Evolutionary conservation across 2,113 vertebrate genomes (phyloP), one percentile per base, ranked within the genome.

Genomic region (Dasyprocta punctata): DNA sequence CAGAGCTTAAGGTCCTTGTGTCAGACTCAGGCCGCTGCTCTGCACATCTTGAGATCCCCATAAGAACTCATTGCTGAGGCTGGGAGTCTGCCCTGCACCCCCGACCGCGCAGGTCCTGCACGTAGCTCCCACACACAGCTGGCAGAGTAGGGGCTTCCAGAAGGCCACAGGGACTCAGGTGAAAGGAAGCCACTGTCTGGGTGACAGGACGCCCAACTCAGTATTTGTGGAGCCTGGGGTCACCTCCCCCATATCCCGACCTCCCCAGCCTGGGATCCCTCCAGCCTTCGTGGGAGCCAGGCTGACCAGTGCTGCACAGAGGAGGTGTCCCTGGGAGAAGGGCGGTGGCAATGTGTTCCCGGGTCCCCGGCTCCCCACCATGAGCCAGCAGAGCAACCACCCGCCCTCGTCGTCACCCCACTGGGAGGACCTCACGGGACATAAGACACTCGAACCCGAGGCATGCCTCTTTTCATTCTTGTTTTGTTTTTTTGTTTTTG

Each of bases 51-150:
- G 30, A 85, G 54, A 84, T 36, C 7, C 41, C 26, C 11, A 6
- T 0, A 54, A 38, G 22, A 52, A 2, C 52, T 52, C 52, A 52
- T 12, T 52, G 52, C 52, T 52, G 52, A 10, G 52, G 52, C 52
- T 12, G n/a, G 60, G 41, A 30, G 4, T 81, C 73, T 69, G 73
- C 5, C 30, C 85, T 36, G 9, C 9, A 61, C 77, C 41, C 41
- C 52, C 3, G 63, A 44, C 3, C 33, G 20, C 20, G 1, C 1
- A 0, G 1, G 7, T 5, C 28, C 95, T 63, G 13, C 7, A 12
- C 0, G 5, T 1, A 4, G 0, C 13, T 44, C 65, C 13, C 52
- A 36, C 11, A 49, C 7, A 47, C 2, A 0, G 47, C 8, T 41
- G 11, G 9, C 2, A 0, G 75, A 36, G 20, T 2, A 17, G 36